Conservation (phyloP, 1,140 invertebrate species). For the Drosophila bifasciata region DNA sequence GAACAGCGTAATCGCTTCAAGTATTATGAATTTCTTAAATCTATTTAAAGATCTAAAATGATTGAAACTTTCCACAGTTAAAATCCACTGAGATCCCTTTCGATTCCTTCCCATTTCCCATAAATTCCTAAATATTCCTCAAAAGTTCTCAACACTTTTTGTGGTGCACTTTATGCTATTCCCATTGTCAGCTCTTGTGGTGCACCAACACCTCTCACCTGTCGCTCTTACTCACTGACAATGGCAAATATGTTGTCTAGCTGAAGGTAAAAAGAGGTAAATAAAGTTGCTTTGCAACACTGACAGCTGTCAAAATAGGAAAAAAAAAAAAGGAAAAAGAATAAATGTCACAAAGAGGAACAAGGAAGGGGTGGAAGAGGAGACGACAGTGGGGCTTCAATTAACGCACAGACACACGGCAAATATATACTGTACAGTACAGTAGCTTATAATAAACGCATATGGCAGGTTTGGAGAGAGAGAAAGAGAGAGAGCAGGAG, state of each 20-base stretch:
- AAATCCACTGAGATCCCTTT: no score
- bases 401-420: slow-evolving; percentile 54
- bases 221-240: slow-evolving; percentile 44
- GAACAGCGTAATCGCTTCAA: no score
- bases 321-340: slow-evolving; percentile 8
- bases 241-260: slow-evolving; percentile 55
- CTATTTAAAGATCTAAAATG: no score
- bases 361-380: slow-evolving; percentile 1
- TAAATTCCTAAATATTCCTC: no score
- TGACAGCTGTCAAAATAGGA: slow-evolving; percentile 64
- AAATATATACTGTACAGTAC: neutral
- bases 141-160: neutral
- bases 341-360: neutral
- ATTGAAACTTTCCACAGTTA: no score
- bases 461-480: slow-evolving; percentile 55
- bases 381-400: slow-evolving; percentile 48
- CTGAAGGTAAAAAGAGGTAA: slow-evolving; percentile 29
- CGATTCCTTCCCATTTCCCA: no score
- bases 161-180: neutral
- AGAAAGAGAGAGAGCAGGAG: no score
- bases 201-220: slow-evolving; percentile 15
- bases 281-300: slow-evolving; percentile 55
- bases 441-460: slow-evolving; percentile 54
- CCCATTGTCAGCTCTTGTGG: neutral
- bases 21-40: no score